Evolutionary conservation across 2,888 invertebrate species (phyloP), one percentile per base, ranked within the genome.

Genomic region (Mimumesa dahlbomi): DNA sequence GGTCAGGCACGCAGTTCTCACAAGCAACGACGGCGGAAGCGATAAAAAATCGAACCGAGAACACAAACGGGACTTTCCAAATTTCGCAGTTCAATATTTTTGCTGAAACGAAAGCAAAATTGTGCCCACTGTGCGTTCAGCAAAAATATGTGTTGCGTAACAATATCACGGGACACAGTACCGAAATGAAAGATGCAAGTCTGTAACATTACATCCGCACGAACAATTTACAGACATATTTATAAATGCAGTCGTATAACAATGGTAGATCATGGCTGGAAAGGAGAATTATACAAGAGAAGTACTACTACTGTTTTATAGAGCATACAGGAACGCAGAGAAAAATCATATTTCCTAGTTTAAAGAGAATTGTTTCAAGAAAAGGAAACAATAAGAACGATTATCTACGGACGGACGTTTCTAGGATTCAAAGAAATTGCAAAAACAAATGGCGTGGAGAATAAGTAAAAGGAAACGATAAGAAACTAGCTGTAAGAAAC

Each of bases 11-110:
- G 38, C 70, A 59, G 53, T 63, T 49, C 36, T 66, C 48, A 59
- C 45, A 73, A 48, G 61, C 76, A 56, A 36, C 29, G 38, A 54
- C 49, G 52, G 53, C 61, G 68, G 21, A 74, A 77, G 74, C 67
- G 31, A 53, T 11, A 45, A n/a, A 56, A n/a, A 58, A 43, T 52
- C 50, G 21, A 64, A 34, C 14, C 16, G 40, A 40, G 4, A 34
- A n/a, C n/a, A n/a, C 11, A n/a, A n/a, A n/a, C n/a, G 36, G 13
- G 5, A 11, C 1, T 4, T 40, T 16, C 40, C n/a, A 18, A 38
- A 36, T 21, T 11, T 29, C 11, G n/a, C 22, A 16, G n/a, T 13
- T 21, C 31, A 19, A 64, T 57, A 50, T 25, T 43, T 48, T 16
- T 50, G 42, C 36, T 13, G 18, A 18, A 16, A 16, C 40, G 40